These are phyloP conservation scores for Drosophila orena DNA, from an alignment of 1,140 invertebrate genomes.

Conservation along the genomic window DNA sequence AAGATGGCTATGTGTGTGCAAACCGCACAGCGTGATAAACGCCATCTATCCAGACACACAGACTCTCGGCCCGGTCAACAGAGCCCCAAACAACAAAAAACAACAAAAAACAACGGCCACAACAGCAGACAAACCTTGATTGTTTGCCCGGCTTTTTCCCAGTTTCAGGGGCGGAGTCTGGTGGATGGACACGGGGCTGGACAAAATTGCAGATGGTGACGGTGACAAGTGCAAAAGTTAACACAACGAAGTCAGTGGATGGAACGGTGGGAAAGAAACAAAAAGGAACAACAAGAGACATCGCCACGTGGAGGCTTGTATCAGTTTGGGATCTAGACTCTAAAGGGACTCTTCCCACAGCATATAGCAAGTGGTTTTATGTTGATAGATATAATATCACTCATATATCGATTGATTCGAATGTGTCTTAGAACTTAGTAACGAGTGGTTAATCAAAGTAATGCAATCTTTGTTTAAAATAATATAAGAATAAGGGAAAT, in stretches of 20 bases:
- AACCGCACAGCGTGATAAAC: constrained; percentile 74
- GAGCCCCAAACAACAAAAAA: constrained; percentile 33
- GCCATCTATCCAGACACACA: constrained; percentile 51
- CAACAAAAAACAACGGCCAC: constrained; percentile 37
- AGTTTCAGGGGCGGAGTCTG: not conserved
- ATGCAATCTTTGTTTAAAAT: too few species aligned
- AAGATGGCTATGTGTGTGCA: constrained; percentile 34
- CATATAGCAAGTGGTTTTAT: too few species aligned
- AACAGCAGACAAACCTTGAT: constrained; percentile 73
- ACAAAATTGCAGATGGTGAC: constrained; percentile 31
- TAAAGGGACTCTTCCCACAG: not conserved
- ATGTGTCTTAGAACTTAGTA: too few species aligned
- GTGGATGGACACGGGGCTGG: constrained; percentile 21
- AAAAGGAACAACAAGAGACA: not conserved
- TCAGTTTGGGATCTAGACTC: not conserved
- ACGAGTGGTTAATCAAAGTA: too few species aligned
- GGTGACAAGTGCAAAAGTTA: constrained; percentile 66
- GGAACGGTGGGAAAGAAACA: constrained; percentile 3
- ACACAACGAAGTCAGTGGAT: constrained; percentile 8
- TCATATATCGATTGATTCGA: too few species aligned
- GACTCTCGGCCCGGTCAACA: constrained; percentile 56
- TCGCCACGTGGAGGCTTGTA: too few species aligned
- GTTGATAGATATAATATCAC: too few species aligned
- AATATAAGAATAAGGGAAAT: too few species aligned
- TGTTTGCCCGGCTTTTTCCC: constrained; percentile 52